Conservation (phyloP, 2,113 vertebrate genomes). For the Pluvialis apricaria region DNA sequence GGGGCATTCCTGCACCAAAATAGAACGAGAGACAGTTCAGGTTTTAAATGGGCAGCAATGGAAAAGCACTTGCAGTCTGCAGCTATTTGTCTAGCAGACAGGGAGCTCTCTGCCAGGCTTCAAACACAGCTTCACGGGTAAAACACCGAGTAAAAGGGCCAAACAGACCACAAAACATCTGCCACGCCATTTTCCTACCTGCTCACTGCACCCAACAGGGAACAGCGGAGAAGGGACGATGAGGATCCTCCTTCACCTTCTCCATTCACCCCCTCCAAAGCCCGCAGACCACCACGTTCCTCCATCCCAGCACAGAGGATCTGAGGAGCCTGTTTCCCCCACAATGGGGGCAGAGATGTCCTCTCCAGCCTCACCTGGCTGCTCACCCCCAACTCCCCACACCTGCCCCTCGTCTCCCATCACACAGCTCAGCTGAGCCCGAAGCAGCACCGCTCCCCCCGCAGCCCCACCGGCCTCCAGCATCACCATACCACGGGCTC, state of each 20-base stretch:
- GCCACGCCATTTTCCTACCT: neutral
- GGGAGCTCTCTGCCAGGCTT: neutral
- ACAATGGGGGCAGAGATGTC: fast-evolving
- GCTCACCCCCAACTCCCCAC: neutral
- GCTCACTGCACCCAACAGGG: neutral
- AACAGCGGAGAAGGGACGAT: fast-evolving
- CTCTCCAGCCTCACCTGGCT: neutral
- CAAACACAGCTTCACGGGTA: neutral
- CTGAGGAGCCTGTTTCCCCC: fast-evolving
- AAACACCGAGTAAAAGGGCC: neutral
- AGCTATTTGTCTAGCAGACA: neutral
- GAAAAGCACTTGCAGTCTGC: neutral
- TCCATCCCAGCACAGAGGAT: neutral
- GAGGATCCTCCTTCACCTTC: neutral
- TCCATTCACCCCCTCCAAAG: fast-evolving
- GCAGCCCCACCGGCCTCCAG: neutral
- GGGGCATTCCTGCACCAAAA: conserved; percentile 12
- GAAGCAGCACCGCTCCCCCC: too few relatives aligned
- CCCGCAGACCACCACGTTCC: fast-evolving
- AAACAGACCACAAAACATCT: neutral
- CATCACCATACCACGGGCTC: fast-evolving
- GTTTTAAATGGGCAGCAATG: neutral
- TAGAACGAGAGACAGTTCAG: neutral
- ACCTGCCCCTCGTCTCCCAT: neutral
- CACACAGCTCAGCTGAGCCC: neutral